Evolutionary conservation across 2,888 invertebrate species (phyloP).

Genomic region (Serripes groenlandicus): DNA sequence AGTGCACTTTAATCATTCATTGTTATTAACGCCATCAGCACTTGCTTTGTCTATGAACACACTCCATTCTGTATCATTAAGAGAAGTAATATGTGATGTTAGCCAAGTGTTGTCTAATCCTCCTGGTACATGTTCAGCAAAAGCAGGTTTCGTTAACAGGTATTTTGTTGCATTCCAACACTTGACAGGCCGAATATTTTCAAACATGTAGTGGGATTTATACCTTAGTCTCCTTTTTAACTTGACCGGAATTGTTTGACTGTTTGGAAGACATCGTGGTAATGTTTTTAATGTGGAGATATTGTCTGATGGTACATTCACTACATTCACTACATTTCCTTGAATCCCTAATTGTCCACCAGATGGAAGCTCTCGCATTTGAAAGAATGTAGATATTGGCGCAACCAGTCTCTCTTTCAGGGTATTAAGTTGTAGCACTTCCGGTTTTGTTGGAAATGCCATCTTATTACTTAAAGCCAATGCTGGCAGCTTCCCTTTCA

Average conservation of each 20-base stretch:
- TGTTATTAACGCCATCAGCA: too few relatives aligned
- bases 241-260: conserved; percentile 16
- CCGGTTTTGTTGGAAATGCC: neutral
- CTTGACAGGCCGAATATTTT: conserved; percentile 4
- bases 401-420: conserved; percentile 27
- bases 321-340: conserved; percentile 33
- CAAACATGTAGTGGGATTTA: conserved; percentile 10
- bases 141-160: neutral
- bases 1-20: too few relatives aligned
- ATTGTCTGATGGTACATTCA: conserved; percentile 25
- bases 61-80: neutral
- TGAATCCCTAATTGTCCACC: conserved; percentile 10
- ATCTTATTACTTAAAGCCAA: neutral
- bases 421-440: conserved; percentile 4
- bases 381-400: conserved; percentile 8
- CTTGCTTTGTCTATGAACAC: too few relatives aligned
- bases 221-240: conserved; percentile 15
- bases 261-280: conserved; percentile 23
- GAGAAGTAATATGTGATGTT: neutral
- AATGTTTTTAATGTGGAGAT: neutral
- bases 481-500: neutral
- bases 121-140: neutral
- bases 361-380: conserved; percentile 18
- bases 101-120: neutral
- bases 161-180: conserved; percentile 13